A percentile compares a stretch with the other conserved stretches of the same genome.
Evolutionary conservation across 2,113 vertebrate species (phyloP).

Genomic region (Xiphophorus hellerii): DNA sequence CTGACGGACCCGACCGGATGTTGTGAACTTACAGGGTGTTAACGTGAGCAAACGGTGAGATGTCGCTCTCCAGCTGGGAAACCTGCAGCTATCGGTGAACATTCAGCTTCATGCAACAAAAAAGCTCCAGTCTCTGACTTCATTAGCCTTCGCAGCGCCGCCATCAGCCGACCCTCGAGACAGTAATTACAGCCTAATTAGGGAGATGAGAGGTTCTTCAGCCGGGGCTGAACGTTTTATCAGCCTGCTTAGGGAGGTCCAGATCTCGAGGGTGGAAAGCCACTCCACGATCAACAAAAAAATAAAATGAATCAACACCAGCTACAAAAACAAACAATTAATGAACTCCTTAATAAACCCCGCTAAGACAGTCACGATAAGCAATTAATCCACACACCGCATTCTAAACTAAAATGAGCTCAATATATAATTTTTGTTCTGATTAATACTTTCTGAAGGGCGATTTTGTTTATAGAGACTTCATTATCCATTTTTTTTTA

Average conservation of each 20-base stretch:
- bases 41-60: conserved; percentile 42
- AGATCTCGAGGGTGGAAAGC: conserved; percentile 27
- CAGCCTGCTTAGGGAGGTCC: conserved; percentile 41
- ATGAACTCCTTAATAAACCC: neutral
- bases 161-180: conserved; percentile 56
- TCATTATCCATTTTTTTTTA: too few relatives aligned
- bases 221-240: conserved; percentile 69
- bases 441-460: too few relatives aligned
- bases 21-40: conserved; percentile 51
- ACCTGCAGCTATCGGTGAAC: neutral
- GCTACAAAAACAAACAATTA: neutral
- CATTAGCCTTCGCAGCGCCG: conserved; percentile 29
- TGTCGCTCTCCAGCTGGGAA: conserved; percentile 4
- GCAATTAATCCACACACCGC: too few relatives aligned
- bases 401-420: too few relatives aligned
- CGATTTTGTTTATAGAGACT: too few relatives aligned
- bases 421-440: too few relatives aligned
- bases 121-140: conserved; percentile 1
- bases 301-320: neutral
- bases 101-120: neutral
- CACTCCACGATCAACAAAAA: conserved; percentile 18
- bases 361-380: too few relatives aligned
- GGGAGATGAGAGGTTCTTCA: conserved; percentile 75
- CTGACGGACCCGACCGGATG: neutral
- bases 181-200: conserved; percentile 78